Percentiles rank a stretch among this genome's conserved stretches.
phyloP scores from a whole-genome alignment of 2,113 vertebrate species.

The Oryzias curvinotus region DNA sequence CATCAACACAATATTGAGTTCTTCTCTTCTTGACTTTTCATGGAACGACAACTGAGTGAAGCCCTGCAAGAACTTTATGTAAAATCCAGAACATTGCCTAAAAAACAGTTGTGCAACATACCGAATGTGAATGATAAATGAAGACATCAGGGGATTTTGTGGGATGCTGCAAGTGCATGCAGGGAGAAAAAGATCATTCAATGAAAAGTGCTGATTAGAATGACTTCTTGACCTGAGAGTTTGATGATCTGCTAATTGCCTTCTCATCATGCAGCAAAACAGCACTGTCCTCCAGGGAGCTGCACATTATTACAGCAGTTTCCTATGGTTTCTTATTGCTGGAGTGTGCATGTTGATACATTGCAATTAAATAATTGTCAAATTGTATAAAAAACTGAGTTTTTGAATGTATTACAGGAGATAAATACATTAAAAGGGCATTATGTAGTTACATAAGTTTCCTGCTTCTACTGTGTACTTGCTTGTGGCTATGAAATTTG shows the following conservation, averaged over 20 bases:
- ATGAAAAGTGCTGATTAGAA: conserved; percentile 49
- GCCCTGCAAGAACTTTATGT: conserved; percentile 19
- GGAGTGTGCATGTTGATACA: too few species aligned
- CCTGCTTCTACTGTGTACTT: too few species aligned
- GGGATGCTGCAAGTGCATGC: conserved; percentile 41
- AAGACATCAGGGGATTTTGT: conserved; percentile 47
- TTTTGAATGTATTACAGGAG: too few species aligned
- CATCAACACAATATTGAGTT: not conserved
- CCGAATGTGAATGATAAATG: conserved; percentile 58
- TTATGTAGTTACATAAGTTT: too few species aligned
- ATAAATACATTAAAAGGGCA: too few species aligned
- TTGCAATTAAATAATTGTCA: too few species aligned
- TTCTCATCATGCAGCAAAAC: too few species aligned
- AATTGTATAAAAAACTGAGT: too few species aligned
- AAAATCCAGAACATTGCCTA: conserved; percentile 27
- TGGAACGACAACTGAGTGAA: not conserved
- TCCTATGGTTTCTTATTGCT: too few species aligned
- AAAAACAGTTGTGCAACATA: conserved; percentile 46
- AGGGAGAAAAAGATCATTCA: conserved; percentile 25
- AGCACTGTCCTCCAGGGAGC: not conserved
- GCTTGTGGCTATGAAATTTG: too few species aligned
- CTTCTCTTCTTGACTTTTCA: not conserved
- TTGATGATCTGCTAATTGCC: conserved; percentile 13
- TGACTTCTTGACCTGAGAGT: conserved; percentile 35
- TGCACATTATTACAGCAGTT: not conserved